Base-by-base conservation (phyloP, 2,113 vertebrate species). In the Gobius niger region DNA sequence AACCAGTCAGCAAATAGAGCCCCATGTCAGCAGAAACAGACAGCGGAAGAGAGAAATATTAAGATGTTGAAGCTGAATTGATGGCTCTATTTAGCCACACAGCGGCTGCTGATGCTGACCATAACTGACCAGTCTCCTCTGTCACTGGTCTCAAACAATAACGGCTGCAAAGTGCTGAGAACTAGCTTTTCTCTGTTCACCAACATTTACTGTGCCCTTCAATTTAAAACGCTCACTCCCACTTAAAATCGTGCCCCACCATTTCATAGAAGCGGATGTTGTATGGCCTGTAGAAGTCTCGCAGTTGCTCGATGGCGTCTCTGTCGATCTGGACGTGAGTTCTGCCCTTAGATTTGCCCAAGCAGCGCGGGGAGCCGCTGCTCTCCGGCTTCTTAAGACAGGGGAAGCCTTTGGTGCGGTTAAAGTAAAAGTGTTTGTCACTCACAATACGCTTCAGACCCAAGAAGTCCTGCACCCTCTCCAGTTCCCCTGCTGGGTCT, bases 391-490 rank as follows among this genome's bases (percentile, higher is more conserved):
- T 96, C 70, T 95, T 96, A 77, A 98, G 90, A 90, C 96, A 98
- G 2, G 96, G 96, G 83, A 98, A 98, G 44, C 96, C 96, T 86
- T 98, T 98, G 0, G 96, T 98, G 85, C 96, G 96, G 91, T 98
- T 98, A 91, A 98, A 98, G 75, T 96, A 98, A 87, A 98, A 98
- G 88, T 98, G 95, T 86, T 96, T 95, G 89, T 96, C 95, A 0
- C 94, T 96, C 86, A 98, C 94, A n/a, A 96, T 92, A 63, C 95
- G 91, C 71, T 93, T 94, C 61, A 98, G 88, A 73, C 96, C 96
- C 70, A 98, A 91, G 88, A 98, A 98, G 87, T 98, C 96, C 85
- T 98, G 96, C 54, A 97, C 90, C 4, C 95, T 93, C 47, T 92
- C 95, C 94, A 98, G 89, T 88, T 98, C 96, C 1, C 94, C 95